Evolutionary conservation across 1,140 invertebrate genomes (phyloP).

Genomic region (Bradysia coprophila): DNA sequence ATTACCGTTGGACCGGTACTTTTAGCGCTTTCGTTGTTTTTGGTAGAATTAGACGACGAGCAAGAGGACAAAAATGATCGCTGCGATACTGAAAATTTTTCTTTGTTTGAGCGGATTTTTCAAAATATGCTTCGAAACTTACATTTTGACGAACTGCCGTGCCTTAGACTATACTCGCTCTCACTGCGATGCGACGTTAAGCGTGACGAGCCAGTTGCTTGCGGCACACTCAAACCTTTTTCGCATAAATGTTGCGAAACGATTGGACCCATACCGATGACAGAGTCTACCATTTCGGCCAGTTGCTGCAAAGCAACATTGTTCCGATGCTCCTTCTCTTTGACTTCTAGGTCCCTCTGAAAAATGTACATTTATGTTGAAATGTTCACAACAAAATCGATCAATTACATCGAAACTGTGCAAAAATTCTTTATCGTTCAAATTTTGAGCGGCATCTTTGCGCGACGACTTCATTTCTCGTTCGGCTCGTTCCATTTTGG

Average conservation of each 20-base stretch:
- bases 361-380: not conserved
- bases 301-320: constrained; percentile 20
- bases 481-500: constrained; percentile 16
- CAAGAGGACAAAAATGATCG: too few species aligned
- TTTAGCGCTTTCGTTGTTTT: too few species aligned
- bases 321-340: constrained; percentile 22
- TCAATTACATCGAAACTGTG: constrained; percentile 14
- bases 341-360: constrained; percentile 16
- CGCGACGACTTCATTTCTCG: constrained; percentile 14
- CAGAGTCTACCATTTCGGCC: constrained; percentile 14
- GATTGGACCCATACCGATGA: constrained; percentile 7
- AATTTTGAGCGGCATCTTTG: constrained; percentile 11
- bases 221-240: constrained; percentile 18
- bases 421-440: constrained; percentile 17
- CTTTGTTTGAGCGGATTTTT: too few species aligned
- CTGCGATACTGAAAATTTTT: too few species aligned
- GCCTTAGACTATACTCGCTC: too few species aligned
- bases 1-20: too few species aligned
- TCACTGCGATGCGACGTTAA: too few species aligned
- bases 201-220: too few species aligned
- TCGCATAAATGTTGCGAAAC: constrained; percentile 12
- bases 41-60: too few species aligned
- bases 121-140: too few species aligned
- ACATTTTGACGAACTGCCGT: too few species aligned
- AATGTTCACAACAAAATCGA: not conserved